Percentiles rank a stretch among this genome's conserved stretches.
Evolutionary conservation across 1,140 invertebrate species (phyloP).

Genomic region (Dreissena polymorpha): DNA sequence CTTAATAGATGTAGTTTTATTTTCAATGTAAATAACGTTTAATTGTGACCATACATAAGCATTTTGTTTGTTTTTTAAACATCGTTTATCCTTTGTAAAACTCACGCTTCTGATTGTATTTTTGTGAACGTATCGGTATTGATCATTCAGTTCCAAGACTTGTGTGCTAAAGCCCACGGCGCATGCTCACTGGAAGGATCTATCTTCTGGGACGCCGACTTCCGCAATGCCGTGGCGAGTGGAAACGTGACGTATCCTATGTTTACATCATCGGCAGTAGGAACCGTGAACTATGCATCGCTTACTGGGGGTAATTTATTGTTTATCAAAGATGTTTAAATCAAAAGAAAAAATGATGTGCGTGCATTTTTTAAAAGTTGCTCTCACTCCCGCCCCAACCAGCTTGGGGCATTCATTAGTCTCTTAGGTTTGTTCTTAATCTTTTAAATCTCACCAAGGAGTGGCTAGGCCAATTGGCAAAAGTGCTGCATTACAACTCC

Average conservation of each 20-base stretch:
- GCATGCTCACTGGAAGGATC: constrained; percentile 48
- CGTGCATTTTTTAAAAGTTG: too few species aligned
- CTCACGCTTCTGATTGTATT: not conserved
- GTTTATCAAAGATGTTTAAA: not conserved
- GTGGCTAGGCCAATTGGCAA: too few species aligned
- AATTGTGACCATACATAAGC: not conserved
- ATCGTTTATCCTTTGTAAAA: not conserved
- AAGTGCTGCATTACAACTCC: too few species aligned
- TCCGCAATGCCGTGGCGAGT: constrained; percentile 1
- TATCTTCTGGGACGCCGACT: constrained; percentile 35
- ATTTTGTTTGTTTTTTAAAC: not conserved
- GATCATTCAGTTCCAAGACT: constrained; percentile 22
- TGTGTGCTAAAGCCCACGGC: constrained; percentile 34
- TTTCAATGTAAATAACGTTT: not conserved
- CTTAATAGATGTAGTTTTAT: not conserved
- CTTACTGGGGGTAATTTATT: constrained; percentile 27
- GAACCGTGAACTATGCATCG: constrained; percentile 6
- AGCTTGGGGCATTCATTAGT: too few species aligned
- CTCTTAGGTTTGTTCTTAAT: too few species aligned
- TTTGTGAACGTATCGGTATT: not conserved
- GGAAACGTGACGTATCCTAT: constrained; percentile 38
- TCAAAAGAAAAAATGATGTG: too few species aligned
- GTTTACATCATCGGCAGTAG: not conserved
- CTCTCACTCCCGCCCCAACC: too few species aligned
- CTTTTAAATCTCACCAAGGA: too few species aligned